phyloP scores from a whole-genome alignment of 2,888 invertebrate genomes.

The Ectemnius cavifrons region DNA sequence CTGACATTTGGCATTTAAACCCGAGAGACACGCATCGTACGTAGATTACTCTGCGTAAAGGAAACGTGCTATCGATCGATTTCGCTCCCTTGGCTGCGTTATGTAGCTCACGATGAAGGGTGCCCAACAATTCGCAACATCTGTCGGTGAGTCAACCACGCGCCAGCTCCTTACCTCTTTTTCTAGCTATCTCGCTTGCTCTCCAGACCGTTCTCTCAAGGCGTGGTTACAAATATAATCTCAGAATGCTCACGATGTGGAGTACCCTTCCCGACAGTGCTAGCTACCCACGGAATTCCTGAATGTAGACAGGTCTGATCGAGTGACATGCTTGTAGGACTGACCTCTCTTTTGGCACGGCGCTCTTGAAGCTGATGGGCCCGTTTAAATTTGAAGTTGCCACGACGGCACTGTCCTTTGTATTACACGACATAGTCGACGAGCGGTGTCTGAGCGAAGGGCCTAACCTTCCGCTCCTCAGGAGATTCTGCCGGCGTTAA shows the following conservation, averaged over 20 bases:
- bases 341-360: conserved; percentile 71
- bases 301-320: neutral
- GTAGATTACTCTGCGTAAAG: no score
- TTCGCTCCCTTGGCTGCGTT: conserved; percentile 23
- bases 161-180: no score
- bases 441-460: conserved; percentile 21
- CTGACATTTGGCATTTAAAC: no score
- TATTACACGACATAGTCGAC: conserved; percentile 41
- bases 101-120: conserved; percentile 21
- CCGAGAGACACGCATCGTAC: no score
- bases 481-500: conserved; percentile 21
- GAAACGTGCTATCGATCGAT: conserved; percentile 42
- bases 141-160: conserved; percentile 49
- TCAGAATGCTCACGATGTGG: neutral
- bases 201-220: conserved; percentile 17
- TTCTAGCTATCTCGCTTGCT: neutral
- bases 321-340: conserved; percentile 37
- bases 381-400: conserved; percentile 48
- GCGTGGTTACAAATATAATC: conserved; percentile 45
- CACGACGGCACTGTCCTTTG: conserved; percentile 16
- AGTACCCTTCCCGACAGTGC: neutral
- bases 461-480: conserved; percentile 46
- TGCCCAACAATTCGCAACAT: conserved; percentile 31
- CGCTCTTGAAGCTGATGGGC: conserved; percentile 63
- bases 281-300: neutral